Percentiles rank a stretch among this genome's conserved stretches.
These are phyloP conservation scores for Junonia oenone DNA, from an alignment of 2,888 invertebrate genomes.

Conservation along the genomic window DNA sequence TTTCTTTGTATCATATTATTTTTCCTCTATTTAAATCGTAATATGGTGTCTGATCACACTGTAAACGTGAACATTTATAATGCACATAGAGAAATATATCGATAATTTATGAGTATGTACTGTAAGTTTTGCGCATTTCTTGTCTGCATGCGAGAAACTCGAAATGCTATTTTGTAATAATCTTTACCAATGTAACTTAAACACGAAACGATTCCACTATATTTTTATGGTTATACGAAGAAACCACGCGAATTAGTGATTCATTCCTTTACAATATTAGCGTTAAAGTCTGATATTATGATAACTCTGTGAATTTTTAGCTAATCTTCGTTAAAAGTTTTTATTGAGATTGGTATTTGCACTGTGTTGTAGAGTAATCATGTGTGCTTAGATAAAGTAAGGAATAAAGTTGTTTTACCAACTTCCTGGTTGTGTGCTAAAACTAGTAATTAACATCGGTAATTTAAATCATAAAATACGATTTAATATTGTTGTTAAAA, in stretches of 20 bases:
- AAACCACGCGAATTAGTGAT: slow-evolving; percentile 21
- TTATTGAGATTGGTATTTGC: slow-evolving; percentile 35
- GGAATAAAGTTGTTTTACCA: slow-evolving; percentile 46
- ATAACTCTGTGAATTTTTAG: slow-evolving; percentile 39
- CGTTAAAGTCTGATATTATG: slow-evolving; percentile 37
- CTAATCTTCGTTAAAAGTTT: slow-evolving; percentile 37
- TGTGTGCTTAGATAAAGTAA: slow-evolving; percentile 56
- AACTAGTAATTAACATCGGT: slow-evolving; percentile 35
- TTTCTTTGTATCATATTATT: slow-evolving; percentile 65
- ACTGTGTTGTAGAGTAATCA: slow-evolving; percentile 47
- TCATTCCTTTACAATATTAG: slow-evolving; percentile 38
- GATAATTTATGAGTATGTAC: slow-evolving; percentile 25
- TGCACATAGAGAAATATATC: slow-evolving; percentile 29
- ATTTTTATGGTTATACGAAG: slow-evolving; percentile 21
- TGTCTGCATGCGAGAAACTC: not conserved
- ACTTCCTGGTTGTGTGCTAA: slow-evolving; percentile 71
- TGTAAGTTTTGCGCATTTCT: slow-evolving; percentile 16
- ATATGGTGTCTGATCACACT: slow-evolving; percentile 35
- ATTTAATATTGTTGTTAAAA: slow-evolving; percentile 19
- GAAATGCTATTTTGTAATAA: slow-evolving; percentile 17
- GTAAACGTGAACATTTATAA: slow-evolving; percentile 22
- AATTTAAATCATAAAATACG: slow-evolving; percentile 19
- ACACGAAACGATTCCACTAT: slow-evolving; percentile 14
- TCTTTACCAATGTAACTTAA: slow-evolving; percentile 6
- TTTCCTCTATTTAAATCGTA: slow-evolving; percentile 35